These are phyloP conservation scores for Seira musarum DNA, from an alignment of 2,888 invertebrate genomes.

Conservation along the genomic window DNA sequence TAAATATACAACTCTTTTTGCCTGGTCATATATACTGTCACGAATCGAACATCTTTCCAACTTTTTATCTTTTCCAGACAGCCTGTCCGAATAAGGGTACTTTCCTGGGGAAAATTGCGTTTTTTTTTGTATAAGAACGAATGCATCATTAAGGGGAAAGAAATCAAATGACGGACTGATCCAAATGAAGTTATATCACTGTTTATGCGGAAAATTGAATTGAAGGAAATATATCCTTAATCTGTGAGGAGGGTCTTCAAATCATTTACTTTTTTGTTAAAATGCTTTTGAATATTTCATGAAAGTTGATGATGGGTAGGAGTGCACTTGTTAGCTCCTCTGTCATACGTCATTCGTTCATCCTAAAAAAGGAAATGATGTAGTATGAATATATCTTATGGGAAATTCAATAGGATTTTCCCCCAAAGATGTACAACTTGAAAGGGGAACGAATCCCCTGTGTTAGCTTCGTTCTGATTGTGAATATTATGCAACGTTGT, in stretches of 20 bases:
- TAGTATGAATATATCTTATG: neutral
- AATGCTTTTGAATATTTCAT: slow-evolving; percentile 15
- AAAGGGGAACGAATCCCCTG: neutral
- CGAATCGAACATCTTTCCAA: neutral
- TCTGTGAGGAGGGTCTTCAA: slow-evolving; percentile 15
- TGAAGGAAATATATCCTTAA: slow-evolving; percentile 12
- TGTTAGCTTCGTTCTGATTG: neutral
- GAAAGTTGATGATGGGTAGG: slow-evolving; percentile 11
- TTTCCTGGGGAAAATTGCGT: neutral
- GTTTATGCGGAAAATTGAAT: slow-evolving; percentile 8
- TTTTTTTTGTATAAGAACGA: neutral
- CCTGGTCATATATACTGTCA: no score
- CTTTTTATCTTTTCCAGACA: neutral
- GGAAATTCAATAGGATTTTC: neutral
- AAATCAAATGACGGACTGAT: neutral
- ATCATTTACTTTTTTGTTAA: slow-evolving; percentile 15
- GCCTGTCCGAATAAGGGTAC: neutral
- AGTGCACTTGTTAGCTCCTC: slow-evolving; percentile 7
- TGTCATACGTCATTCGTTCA: neutral
- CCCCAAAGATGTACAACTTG: neutral
- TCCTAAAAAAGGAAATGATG: neutral
- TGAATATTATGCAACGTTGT: neutral
- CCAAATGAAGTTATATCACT: slow-evolving; percentile 5
- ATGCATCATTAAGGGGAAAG: neutral
- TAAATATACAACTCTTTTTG: neutral